Base-by-base conservation (phyloP, 2,797 vertebrate species). In the Sarcophilus harrisii region DNA sequence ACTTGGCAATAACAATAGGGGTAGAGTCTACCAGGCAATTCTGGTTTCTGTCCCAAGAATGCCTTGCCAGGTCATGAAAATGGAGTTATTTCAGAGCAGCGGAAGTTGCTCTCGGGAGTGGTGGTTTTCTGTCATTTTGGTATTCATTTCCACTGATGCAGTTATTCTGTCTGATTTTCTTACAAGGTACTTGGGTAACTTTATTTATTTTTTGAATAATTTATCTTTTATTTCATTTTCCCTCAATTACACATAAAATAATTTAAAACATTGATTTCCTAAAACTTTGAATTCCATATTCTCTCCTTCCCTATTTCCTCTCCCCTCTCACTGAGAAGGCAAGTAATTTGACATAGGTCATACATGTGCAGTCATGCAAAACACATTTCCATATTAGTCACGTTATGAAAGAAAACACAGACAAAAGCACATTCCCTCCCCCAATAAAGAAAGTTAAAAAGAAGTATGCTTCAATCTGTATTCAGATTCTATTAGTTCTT, bases 141-240 rank as follows among this genome's bases (percentile, higher is more conserved):
- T 95, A 59, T 95, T 91, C 97, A 4, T 94, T 60, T 57, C 59
- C 89, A 95, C 1, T 90, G 38, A 30, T 58, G 66, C 94, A 90
- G 62, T 94, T 93, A 93, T 52, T 49, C 93, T 92, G 58, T 66
- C 14, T 27, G 16, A 5, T 57, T 30, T 57, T 95, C 14, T 96
- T 8, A 62, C 81, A 90, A 90, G 62, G 38, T 55, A 66, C 58
- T 45, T 91, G 96, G 60, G 45, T 92, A 90, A 96, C 57, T 92
- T 45, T 27, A 58, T 73, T 73, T 21, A n/a, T 18, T 58, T 58
- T 58, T 58, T 58, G 3, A 58, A 21, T 58, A 14, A 57, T 16
- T 66, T 73, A 73, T 38, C 38, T 73, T 38, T 38, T 18, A 21
- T 73, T 38, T 73, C 38, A 38, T 21, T 38, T 38, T 2, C 16